Evolutionary conservation across 2,113 vertebrate species (phyloP).

Genomic region (Sander vitreus): DNA sequence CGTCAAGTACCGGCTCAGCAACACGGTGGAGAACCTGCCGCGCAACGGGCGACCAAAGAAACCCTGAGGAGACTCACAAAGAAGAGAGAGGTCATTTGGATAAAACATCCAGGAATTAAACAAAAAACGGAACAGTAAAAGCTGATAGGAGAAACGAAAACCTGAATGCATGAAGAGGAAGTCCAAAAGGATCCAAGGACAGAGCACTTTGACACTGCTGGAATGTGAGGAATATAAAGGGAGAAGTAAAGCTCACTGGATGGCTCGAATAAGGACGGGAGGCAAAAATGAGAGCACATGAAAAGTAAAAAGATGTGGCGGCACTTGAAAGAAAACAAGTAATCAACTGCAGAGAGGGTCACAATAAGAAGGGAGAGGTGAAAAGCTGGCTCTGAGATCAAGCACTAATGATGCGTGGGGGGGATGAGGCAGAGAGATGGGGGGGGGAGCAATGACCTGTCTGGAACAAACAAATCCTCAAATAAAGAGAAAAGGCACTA

Average conservation of each 20-base stretch:
- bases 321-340: conserved; percentile 67
- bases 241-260: conserved; percentile 33
- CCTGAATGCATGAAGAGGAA: conserved; percentile 18
- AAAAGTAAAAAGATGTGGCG: conserved; percentile 52
- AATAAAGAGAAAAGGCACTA: conserved; percentile 13
- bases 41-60: conserved; percentile 87
- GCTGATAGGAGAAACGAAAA: conserved; percentile 7
- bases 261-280: conserved; percentile 7
- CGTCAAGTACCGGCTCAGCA: conserved; percentile 88
- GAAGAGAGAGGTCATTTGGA: conserved; percentile 1
- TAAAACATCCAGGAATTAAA: conserved; percentile 45
- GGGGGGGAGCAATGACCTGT: conserved; percentile 32
- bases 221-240: conserved; percentile 63
- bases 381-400: conserved; percentile 55
- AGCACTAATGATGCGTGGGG: conserved; percentile 59
- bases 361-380: conserved; percentile 50
- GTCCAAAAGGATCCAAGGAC: conserved; percentile 45
- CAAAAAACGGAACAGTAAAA: conserved; percentile 13
- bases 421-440: conserved; percentile 5
- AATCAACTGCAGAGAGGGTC: conserved; percentile 43
- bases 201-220: conserved; percentile 56
- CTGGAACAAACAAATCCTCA: conserved; percentile 46
- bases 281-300: conserved; percentile 27
- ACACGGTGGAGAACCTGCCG: conserved; percentile 88
- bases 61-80: conserved; percentile 57